These are phyloP conservation scores for Enteromius viviparus DNA, from an alignment of 2,797 vertebrate species.

Conservation along the genomic window DNA sequence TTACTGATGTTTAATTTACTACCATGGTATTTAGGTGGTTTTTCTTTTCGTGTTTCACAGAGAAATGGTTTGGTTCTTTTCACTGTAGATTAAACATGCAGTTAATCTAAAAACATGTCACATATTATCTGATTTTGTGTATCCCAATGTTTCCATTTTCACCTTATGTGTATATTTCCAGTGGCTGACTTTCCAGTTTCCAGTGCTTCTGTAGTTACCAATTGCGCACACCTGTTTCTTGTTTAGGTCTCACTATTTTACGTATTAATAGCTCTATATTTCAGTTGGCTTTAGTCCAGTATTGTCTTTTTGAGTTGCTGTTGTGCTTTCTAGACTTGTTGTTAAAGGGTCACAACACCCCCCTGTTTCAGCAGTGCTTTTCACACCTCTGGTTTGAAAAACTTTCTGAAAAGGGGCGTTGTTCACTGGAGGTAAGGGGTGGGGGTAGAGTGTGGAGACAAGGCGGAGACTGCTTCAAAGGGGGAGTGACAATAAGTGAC, in stretches of 20 bases:
- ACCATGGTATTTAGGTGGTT: slow-evolving; percentile 73
- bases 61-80: neutral
- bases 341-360: too few relatives aligned
- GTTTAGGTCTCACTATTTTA: neutral
- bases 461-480: too few relatives aligned
- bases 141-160: neutral
- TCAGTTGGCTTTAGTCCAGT: neutral
- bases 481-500: too few relatives aligned
- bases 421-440: too few relatives aligned
- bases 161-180: neutral
- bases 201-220: neutral
- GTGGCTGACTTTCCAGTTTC: neutral
- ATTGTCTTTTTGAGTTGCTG: neutral
- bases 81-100: neutral
- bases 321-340: neutral
- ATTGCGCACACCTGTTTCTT: slow-evolving; percentile 1
- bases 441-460: too few relatives aligned
- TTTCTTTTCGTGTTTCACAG: slow-evolving; percentile 50
- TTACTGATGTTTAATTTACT: slow-evolving; percentile 54
- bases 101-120: neutral
- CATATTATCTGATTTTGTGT: neutral
- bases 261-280: neutral
- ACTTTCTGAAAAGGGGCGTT: too few relatives aligned
- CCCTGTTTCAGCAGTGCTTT: too few relatives aligned
- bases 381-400: too few relatives aligned